Conservation (phyloP, 2,797 vertebrate genomes). For the Chaunax sp. region DNA sequence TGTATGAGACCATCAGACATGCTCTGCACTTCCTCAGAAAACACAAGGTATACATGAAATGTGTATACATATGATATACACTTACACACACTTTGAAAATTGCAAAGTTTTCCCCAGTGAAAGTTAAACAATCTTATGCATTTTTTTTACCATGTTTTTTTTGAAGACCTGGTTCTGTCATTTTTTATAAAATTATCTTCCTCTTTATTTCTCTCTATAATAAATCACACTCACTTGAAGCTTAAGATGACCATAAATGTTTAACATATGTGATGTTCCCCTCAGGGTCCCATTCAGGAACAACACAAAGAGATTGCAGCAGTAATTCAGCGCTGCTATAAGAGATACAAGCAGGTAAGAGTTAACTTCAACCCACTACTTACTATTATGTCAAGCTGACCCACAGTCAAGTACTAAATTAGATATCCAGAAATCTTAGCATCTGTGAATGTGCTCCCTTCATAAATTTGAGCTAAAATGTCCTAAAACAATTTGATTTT, state of each 20-base stretch:
- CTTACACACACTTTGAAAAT: not conserved
- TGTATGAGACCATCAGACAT: slow-evolving; percentile 95
- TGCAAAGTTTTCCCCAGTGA: not conserved
- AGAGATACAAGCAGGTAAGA: slow-evolving; percentile 98
- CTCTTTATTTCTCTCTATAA: not conserved
- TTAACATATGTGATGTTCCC: slow-evolving; percentile 12
- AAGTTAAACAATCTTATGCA: not conserved
- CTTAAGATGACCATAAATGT: not conserved
- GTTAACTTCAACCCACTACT: not conserved
- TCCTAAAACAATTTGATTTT: not conserved
- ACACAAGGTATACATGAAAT: slow-evolving; percentile 91
- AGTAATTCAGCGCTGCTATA: slow-evolving; percentile 98
- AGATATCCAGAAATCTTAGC: not conserved
- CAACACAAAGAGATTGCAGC: slow-evolving; percentile 96
- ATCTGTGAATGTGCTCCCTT: not conserved
- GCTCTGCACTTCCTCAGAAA: slow-evolving; percentile 97
- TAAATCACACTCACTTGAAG: slow-evolving; percentile 4
- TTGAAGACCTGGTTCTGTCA: not conserved
- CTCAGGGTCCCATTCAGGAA: slow-evolving; percentile 90
- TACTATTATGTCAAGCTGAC: not conserved
- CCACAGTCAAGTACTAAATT: not conserved
- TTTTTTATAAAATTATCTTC: not conserved
- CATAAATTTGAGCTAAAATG: not conserved
- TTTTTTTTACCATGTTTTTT: not conserved
- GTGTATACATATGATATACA: too few species aligned